Evolutionary conservation across 2,113 vertebrate genomes (phyloP).

Genomic region (Lagopus leucura): DNA sequence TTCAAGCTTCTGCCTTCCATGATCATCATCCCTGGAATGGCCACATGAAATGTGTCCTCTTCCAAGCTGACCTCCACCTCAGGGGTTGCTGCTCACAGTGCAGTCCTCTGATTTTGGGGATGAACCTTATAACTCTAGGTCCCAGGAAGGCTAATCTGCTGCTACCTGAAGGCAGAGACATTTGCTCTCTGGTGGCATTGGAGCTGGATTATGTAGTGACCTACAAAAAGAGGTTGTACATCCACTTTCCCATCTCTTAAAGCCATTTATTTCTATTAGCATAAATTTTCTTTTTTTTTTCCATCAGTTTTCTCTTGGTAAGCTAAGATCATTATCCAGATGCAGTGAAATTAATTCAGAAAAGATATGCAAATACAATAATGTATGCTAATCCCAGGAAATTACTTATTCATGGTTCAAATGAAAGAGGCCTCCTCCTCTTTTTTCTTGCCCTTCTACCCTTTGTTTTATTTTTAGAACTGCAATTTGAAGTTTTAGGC

Average conservation of each 20-base stretch:
- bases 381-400: slow-evolving; percentile 19
- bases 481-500: neutral
- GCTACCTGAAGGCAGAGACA: neutral
- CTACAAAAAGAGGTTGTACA: neutral
- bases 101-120: neutral
- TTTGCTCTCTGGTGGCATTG: neutral
- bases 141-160: neutral
- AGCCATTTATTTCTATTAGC: neutral
- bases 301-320: neutral
- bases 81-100: neutral
- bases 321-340: slow-evolving; percentile 29
- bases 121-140: neutral
- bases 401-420: slow-evolving; percentile 38
- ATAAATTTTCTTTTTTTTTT: neutral
- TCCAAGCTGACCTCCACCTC: accelerated
- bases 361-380: slow-evolving; percentile 32
- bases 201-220: neutral
- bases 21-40: accelerated
- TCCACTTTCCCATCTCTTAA: neutral
- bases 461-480: slow-evolving; percentile 43
- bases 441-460: neutral
- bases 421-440: neutral
- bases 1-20: accelerated
- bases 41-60: accelerated
- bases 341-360: slow-evolving; percentile 36